These are phyloP conservation scores for Hirtodrosophila trivittata DNA, from an alignment of 2,888 invertebrate species.

Conservation along the genomic window DNA sequence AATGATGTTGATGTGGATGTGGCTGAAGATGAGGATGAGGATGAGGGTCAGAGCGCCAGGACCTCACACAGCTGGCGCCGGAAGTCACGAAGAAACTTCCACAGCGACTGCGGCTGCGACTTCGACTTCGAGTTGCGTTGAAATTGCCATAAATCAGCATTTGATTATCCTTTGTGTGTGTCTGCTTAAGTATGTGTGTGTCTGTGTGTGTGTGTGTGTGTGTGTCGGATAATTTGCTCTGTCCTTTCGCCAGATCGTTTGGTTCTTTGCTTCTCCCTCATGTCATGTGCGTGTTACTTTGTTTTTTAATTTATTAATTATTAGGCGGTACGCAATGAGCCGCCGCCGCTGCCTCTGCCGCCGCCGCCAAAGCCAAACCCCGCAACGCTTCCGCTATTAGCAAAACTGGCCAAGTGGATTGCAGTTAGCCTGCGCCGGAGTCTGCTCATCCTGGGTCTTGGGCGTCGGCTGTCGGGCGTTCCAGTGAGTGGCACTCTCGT, in stretches of 20 bases:
- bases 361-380: conserved; percentile 9
- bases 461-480: conserved; percentile 32
- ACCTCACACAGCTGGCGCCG: conserved; percentile 77
- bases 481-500: conserved; percentile 65
- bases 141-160: conserved; percentile 78
- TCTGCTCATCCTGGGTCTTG: conserved; percentile 8
- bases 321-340: conserved; percentile 57
- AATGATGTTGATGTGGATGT: conserved; percentile 9
- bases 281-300: conserved; percentile 71
- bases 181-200: conserved; percentile 2
- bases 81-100: conserved; percentile 43
- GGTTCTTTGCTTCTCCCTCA: not conserved
- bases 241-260: conserved; percentile 7
- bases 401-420: conserved; percentile 36
- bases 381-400: conserved; percentile 74
- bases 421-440: not conserved
- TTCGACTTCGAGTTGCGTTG: conserved; percentile 25
- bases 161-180: conserved; percentile 68
- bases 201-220: conserved; percentile 8
- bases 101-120: not conserved
- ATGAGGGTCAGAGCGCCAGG: conserved; percentile 62
- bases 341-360: conserved; percentile 10
- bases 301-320: conserved; percentile 77
- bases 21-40: not conserved
- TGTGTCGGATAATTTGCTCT: conserved; percentile 31